Base-by-base conservation (phyloP, 2,888 invertebrate genomes). In the Monoplex corrugatus region DNA sequence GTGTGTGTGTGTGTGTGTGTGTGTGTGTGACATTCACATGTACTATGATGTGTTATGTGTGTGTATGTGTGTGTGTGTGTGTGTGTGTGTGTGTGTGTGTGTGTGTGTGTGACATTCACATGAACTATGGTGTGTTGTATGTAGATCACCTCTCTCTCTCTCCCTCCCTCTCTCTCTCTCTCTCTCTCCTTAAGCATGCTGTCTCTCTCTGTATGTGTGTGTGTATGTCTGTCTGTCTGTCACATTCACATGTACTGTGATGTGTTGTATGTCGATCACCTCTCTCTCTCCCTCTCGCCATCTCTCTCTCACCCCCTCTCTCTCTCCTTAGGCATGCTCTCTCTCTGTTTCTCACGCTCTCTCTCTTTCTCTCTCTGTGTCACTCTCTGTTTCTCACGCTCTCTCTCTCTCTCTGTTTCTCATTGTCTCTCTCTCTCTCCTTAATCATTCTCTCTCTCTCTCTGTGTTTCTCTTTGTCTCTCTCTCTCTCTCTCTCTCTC, bases 371-470 rank as follows among this genome's bases (percentile, higher is more conserved):
- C 75, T 75, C 32, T 75, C 75, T 75, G 16, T 75, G 16, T 75
- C 75, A 16, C 75, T 75, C 35, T n/a, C n/a, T n/a, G n/a, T n/a
- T n/a, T n/a, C 83, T 43, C 83, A 19, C 43, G 13, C 43, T 43
- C 83, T 43, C 43, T 83, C 83, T 83, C 83, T 83, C 32, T 35
- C 43, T 83, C 83, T 83, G 13, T 83, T 38, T 83, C 43, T 83
- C 83, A 19, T 13, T 83, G 10, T 83, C 83, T 83, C 83, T 83
- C n/a, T 43, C 83, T 43, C 43, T 83, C 43, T 83, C 83, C 8
- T 43, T 83, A 16, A 32, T 6, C 8, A n/a, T 8, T 35, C 35
- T 35, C 75, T 32, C 35, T 75, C 35, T 35, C 35, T 32, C 50
- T 28, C 2, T 28, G 44, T 83, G 16, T 50, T 44, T 35, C 3